Evolutionary conservation across 2,888 invertebrate genomes (phyloP), one percentile per base, ranked within the genome.

Genomic region (Germaria angustata): DNA sequence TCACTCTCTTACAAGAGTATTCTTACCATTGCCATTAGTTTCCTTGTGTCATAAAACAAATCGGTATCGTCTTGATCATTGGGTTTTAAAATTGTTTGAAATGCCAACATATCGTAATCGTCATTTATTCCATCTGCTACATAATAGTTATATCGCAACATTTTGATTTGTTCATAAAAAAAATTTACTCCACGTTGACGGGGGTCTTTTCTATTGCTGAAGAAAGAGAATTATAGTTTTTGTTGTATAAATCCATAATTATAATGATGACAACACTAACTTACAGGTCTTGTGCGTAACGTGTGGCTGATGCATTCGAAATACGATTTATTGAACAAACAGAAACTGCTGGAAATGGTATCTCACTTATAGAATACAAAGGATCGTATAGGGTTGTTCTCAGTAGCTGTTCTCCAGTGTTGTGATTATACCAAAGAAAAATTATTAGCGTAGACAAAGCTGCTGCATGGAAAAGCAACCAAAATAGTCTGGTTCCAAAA

Each of bases 341-440:
- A 4, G 93, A 93, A 7, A 95, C 89, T 0, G 88, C 94, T 8
- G 95, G 95, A 89, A 94, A 94, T 84, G 93, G 92, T 2, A 94
- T 92, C 24, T 93, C 88, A 11, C 91, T 88, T 61, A 94, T 92
- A 0, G 93, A 93, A 88, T 93, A 93, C 28, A 88, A 82, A 22
- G 89, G 87, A 87, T 91, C 87, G 82, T 88, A 87, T 72, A 90
- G 86, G 65, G 86, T 87, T 78, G 86, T 88, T 7, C 86, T 85
- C 65, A 90, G 77, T 13, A 84, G 84, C 20, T 86, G 86, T 34
- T 84, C 82, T 2, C 84, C 85, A 34, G 85, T 84, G 36, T 84
- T 84, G 77, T 84, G 86, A 49, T 85, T 86, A 57, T 81, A 76
- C 85, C 84, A 86, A 15, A 90, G 86, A 72, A 89, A 89, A 51